A percentile compares a stretch with the other conserved stretches of the same genome.
phyloP scores from a whole-genome alignment of 2,797 vertebrate genomes.

The Sarcoramphus papa region DNA sequence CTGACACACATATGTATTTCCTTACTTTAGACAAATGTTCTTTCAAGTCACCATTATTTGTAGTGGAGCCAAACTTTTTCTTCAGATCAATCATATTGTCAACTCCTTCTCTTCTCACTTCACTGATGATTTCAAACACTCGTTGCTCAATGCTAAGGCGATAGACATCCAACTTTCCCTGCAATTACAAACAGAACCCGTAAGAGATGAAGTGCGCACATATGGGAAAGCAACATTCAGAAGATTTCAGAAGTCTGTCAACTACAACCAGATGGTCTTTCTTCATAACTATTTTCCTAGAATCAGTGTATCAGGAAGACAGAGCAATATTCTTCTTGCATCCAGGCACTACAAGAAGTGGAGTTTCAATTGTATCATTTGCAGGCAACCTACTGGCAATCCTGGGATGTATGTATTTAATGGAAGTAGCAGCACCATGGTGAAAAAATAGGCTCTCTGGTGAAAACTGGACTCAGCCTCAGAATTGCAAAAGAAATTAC shows the following conservation, averaged over 20 bases:
- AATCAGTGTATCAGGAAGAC: background rate
- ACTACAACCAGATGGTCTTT: background rate
- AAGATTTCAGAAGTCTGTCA: background rate
- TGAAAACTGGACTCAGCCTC: background rate
- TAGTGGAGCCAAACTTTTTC: slow-evolving; percentile 69
- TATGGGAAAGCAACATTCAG: background rate
- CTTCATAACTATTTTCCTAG: background rate
- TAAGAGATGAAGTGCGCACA: background rate
- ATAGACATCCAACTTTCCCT: slow-evolving; percentile 74
- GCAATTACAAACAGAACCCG: background rate
- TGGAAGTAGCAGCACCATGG: background rate
- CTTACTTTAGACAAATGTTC: slow-evolving; percentile 67
- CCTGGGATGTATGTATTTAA: background rate
- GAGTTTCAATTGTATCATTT: background rate
- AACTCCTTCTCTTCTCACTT: slow-evolving; percentile 69
- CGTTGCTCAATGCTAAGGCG: slow-evolving; percentile 67
- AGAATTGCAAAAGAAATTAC: background rate
- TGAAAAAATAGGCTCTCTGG: background rate
- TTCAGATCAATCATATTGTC: slow-evolving; percentile 72
- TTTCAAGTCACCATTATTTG: slow-evolving; percentile 41
- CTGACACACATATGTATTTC: background rate
- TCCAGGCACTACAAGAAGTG: background rate
- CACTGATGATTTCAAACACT: slow-evolving; percentile 72
- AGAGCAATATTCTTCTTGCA: background rate
- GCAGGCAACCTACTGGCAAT: background rate